A percentile compares a stretch with the other conserved stretches of the same genome.
These are phyloP conservation scores for Equus quagga DNA, from an alignment of 2,113 vertebrate species.

Conservation along the genomic window DNA sequence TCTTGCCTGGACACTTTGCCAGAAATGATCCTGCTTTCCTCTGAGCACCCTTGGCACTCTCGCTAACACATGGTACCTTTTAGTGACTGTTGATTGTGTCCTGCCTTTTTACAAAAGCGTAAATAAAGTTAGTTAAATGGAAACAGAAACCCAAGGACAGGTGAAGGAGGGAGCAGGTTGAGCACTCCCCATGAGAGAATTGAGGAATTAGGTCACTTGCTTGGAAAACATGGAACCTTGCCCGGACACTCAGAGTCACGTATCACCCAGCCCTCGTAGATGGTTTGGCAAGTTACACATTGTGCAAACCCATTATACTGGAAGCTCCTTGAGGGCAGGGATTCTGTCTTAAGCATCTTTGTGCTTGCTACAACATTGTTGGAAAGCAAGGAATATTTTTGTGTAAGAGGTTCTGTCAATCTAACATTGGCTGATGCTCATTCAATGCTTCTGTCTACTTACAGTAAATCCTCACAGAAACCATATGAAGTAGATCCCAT, in stretches of 20 bases:
- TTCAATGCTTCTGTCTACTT: background rate
- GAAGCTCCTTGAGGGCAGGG: background rate
- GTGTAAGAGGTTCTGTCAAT: background rate
- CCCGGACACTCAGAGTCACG: background rate
- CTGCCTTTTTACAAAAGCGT: background rate
- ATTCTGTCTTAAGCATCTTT: background rate
- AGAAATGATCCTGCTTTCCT: background rate
- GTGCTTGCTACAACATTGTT: background rate
- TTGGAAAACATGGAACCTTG: background rate
- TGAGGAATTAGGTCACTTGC: background rate
- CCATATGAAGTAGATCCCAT: background rate
- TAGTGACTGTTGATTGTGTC: background rate
- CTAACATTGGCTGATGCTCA: background rate
- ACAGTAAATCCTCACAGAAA: background rate
- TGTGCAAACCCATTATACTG: background rate
- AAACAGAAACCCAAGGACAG: slow-evolving; percentile 33
- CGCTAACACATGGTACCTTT: background rate
- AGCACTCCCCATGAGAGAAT: background rate
- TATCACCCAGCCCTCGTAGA: background rate
- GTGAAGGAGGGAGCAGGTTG: background rate
- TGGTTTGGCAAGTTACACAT: background rate
- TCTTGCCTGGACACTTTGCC: background rate
- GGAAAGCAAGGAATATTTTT: slow-evolving; percentile 11
- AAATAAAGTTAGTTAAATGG: slow-evolving; percentile 55
- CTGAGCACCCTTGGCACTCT: background rate